Evolutionary conservation across 2,888 invertebrate species (phyloP).

Genomic region (Leptinotarsa juncta): DNA sequence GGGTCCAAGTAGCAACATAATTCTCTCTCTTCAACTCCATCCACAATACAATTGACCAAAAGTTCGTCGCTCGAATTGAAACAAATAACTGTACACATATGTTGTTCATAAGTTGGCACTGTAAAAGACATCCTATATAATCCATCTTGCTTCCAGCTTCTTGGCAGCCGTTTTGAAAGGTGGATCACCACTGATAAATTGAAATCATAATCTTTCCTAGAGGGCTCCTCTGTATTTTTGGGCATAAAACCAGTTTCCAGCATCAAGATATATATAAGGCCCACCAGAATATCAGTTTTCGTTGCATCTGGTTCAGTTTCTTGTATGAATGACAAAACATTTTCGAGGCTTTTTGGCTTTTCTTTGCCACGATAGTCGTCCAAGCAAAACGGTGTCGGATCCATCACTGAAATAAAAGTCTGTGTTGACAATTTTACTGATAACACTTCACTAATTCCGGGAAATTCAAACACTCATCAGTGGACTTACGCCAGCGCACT

Average conservation of each 20-base stretch:
- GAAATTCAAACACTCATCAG: conserved; percentile 28
- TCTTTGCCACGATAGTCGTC: conserved; percentile 57
- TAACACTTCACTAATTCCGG: conserved; percentile 27
- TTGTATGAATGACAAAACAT: conserved; percentile 53
- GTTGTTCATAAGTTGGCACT: conserved; percentile 50
- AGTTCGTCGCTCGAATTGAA: conserved; percentile 56
- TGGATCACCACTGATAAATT: conserved; percentile 34
- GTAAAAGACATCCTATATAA: conserved; percentile 54
- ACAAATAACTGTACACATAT: conserved; percentile 55
- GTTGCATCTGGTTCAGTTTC: conserved; percentile 32
- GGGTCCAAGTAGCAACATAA: conserved; percentile 57
- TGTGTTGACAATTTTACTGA: conserved; percentile 28
- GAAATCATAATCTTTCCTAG: conserved; percentile 52
- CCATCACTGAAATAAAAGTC: conserved; percentile 58
- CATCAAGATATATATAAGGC: conserved; percentile 62
- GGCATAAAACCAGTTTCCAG: conserved; percentile 63
- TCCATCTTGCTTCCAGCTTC: conserved; percentile 52
- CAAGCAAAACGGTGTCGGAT: conserved; percentile 55
- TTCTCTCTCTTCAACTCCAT: conserved; percentile 44
- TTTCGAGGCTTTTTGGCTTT: conserved; percentile 56
- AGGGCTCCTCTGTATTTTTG: conserved; percentile 42
- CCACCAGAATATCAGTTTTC: conserved; percentile 58
- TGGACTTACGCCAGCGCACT: conserved; percentile 33
- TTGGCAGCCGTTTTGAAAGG: conserved; percentile 53
- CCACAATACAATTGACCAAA: conserved; percentile 59